Conservation (phyloP, 2,113 vertebrate species). For the Sarotherodon lohbergeri region DNA sequence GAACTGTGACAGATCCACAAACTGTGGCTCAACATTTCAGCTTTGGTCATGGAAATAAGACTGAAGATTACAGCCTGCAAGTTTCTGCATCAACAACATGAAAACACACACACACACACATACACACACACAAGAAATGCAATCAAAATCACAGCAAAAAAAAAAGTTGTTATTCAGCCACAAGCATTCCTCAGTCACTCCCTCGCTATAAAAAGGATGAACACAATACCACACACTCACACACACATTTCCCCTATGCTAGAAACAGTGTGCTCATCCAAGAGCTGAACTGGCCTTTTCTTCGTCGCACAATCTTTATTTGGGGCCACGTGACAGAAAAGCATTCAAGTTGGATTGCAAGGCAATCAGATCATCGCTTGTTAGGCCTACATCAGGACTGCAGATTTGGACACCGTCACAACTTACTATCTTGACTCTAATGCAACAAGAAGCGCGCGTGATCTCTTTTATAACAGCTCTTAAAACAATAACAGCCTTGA, state of each 20-base stretch:
- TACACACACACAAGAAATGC: background rate
- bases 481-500: background rate
- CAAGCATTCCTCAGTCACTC: constrained; percentile 29
- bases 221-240: background rate
- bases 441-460: background rate
- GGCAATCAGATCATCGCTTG: constrained; percentile 35
- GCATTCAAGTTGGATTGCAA: constrained; percentile 21
- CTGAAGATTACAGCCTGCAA: background rate
- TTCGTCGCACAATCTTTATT: background rate
- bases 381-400: background rate
- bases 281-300: background rate
- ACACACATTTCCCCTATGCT: background rate
- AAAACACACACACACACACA: background rate
- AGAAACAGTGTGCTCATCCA: constrained; percentile 15
- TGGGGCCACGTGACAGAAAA: constrained; percentile 31
- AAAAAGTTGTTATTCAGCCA: constrained; percentile 32
- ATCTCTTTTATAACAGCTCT: background rate
- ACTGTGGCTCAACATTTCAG: background rate
- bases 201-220: constrained; percentile 35
- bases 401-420: constrained; percentile 7
- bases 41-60: background rate
- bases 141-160: background rate
- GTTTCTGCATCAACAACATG: background rate
- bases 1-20: background rate
- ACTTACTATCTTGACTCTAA: background rate